phyloP scores from a whole-genome alignment of 2,113 vertebrate genomes.

The Fukomys damarensis region DNA sequence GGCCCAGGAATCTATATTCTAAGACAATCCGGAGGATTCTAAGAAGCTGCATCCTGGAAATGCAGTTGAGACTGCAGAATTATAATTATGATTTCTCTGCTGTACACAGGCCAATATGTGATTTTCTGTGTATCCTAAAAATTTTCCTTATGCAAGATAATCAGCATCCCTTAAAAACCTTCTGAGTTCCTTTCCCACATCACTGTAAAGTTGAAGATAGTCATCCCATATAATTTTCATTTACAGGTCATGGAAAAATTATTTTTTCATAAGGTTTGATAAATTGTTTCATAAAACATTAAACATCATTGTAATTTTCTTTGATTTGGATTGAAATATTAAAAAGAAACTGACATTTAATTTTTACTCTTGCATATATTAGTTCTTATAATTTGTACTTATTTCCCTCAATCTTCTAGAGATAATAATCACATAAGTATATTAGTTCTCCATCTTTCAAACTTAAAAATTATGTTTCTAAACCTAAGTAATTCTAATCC shows the following conservation, averaged over 20 bases:
- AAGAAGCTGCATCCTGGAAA: not conserved
- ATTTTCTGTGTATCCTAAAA: not conserved
- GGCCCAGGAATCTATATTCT: not conserved
- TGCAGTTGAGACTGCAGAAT: not conserved
- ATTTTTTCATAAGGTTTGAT: constrained; percentile 58
- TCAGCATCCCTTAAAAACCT: not conserved
- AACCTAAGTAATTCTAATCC: constrained; percentile 42
- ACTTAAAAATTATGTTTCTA: constrained; percentile 36
- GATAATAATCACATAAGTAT: not conserved
- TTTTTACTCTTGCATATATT: not conserved
- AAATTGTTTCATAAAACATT: constrained; percentile 43
- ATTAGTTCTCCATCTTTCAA: constrained; percentile 24
- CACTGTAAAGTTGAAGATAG: constrained; percentile 28
- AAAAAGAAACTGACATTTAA: constrained; percentile 58
- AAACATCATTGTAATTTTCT: constrained; percentile 42
- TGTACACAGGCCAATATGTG: not conserved
- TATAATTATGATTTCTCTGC: not conserved
- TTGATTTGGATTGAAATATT: constrained; percentile 32
- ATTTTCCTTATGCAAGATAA: not conserved
- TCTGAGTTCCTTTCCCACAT: not conserved
- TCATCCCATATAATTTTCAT: constrained; percentile 54
- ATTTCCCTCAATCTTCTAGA: constrained; percentile 15
- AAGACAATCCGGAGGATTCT: not conserved
- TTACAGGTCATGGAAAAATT: constrained; percentile 48
- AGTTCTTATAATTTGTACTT: constrained; percentile 35